Conservation (phyloP, 2,797 vertebrate species). For the Mormyrops attenuatus region DNA sequence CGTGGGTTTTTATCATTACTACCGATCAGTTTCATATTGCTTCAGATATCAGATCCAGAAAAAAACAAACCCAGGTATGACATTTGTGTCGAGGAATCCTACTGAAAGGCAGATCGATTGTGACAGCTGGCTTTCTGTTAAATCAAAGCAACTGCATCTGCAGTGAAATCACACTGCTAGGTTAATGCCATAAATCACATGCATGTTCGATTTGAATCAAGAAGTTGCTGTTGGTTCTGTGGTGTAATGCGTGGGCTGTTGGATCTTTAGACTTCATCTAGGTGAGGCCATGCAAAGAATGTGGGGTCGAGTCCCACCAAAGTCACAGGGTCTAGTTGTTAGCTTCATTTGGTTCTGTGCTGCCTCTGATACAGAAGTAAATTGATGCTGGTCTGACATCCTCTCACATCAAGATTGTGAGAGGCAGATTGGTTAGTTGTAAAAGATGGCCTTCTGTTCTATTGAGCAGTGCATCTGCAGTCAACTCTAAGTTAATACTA, state of each 20-base stretch:
- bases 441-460: neutral
- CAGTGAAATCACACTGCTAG: neutral
- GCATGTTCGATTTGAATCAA: neutral
- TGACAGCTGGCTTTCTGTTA: neutral
- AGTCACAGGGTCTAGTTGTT: too few relatives aligned
- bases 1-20: neutral
- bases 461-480: neutral
- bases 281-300: too few relatives aligned
- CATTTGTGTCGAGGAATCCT: neutral
- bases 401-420: too few relatives aligned
- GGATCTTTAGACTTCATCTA: constrained; percentile 70
- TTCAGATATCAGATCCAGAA: neutral
- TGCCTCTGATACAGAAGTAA: neutral
- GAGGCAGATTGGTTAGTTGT: neutral
- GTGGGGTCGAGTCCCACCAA: neutral
- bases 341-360: neutral
- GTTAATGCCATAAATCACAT: neutral
- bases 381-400: neutral
- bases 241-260: constrained; percentile 98
- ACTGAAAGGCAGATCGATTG: neutral
- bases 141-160: neutral
- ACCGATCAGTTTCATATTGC: neutral
- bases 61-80: neutral
- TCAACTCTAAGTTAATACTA: neutral
- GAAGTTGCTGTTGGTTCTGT: constrained; percentile 71